These are phyloP conservation scores for Amblyjoppa fuscipennis DNA, from an alignment of 2,888 invertebrate genomes.

Conservation along the genomic window DNA sequence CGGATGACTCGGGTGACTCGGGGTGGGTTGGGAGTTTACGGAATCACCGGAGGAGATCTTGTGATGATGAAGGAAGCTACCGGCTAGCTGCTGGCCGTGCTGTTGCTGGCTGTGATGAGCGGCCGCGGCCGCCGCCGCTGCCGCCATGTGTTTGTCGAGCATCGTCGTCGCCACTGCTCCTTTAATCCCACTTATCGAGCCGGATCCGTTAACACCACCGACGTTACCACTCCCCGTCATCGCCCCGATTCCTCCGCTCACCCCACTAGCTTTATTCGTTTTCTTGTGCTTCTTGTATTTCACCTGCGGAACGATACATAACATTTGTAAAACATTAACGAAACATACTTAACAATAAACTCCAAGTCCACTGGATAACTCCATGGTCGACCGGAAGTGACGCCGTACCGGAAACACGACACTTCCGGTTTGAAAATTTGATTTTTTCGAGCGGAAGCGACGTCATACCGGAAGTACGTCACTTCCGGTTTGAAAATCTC, in stretches of 20 bases:
- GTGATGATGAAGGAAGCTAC: slow-evolving; percentile 84
- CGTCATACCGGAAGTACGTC: too few relatives aligned
- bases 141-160: slow-evolving; percentile 85
- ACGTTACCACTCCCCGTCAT: slow-evolving; percentile 83
- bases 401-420: too few relatives aligned
- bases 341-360: neutral
- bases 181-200: slow-evolving; percentile 79
- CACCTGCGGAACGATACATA: slow-evolving; percentile 86
- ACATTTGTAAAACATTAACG: neutral
- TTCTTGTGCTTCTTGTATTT: slow-evolving; percentile 99
- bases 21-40: slow-evolving; percentile 81
- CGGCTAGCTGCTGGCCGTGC: slow-evolving; percentile 81
- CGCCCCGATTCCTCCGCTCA: slow-evolving; percentile 81
- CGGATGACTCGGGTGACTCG: slow-evolving; percentile 83
- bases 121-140: slow-evolving; percentile 82
- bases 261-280: slow-evolving; percentile 87
- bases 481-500: too few relatives aligned
- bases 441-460: neutral
- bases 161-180: slow-evolving; percentile 81
- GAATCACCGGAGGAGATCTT: slow-evolving; percentile 83
- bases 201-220: slow-evolving; percentile 83
- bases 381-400: too few relatives aligned
- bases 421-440: too few relatives aligned
- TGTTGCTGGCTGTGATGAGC: slow-evolving; percentile 85
- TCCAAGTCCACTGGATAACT: too few relatives aligned